phyloP scores from a whole-genome alignment of 2,113 vertebrate species.

The Redunca redunca region DNA sequence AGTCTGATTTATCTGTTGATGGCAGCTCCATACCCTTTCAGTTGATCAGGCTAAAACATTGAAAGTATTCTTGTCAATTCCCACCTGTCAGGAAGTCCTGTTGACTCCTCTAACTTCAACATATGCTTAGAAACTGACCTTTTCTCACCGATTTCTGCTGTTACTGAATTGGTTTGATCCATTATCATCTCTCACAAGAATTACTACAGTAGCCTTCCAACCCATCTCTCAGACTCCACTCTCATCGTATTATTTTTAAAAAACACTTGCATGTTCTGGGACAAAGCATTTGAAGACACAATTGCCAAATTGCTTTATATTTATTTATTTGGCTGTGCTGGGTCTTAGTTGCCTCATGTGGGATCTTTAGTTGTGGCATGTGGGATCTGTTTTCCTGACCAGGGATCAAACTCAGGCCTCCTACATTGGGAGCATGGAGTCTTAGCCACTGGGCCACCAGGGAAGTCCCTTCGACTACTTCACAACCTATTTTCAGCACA shows the following conservation, averaged over 20 bases:
- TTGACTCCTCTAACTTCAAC: neutral
- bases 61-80: neutral
- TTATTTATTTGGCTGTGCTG: neutral
- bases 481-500: neutral
- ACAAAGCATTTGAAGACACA: neutral
- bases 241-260: neutral
- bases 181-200: neutral
- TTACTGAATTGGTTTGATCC: neutral
- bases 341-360: neutral
- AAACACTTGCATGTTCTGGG: neutral
- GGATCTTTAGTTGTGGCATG: neutral
- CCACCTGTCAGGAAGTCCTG: neutral
- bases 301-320: neutral
- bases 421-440: neutral
- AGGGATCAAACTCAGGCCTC: neutral
- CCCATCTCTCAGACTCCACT: accelerated
- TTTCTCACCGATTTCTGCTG: neutral
- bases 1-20: neutral
- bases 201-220: neutral
- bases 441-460: neutral
- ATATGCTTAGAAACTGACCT: neutral
- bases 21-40: neutral
- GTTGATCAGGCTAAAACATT: neutral
- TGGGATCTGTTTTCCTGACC: neutral
- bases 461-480: neutral